Base-by-base conservation (phyloP, 2,113 vertebrate genomes). In the Garra rufa region DNA sequence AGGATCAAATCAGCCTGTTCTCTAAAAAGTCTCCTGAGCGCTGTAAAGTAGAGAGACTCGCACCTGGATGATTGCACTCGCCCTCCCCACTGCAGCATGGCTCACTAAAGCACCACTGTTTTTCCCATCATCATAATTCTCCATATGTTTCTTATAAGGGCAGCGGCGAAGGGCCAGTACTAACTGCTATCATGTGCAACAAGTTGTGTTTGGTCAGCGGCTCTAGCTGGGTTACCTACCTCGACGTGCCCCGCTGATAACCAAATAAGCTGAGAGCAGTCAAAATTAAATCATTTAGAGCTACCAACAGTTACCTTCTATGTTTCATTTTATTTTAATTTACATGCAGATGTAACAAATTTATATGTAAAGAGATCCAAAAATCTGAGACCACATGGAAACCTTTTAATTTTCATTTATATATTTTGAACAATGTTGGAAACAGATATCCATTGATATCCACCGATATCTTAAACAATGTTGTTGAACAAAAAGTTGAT, bases 41-140 rank as follows among this genome's bases (percentile, higher is more conserved):
- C 83, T 76, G 19, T 90, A 87, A 91, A 83, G 65, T 69, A 83
- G 71, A 15, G 41, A 85, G 80, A 65, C 90, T 90, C 90, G 89
- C 92, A 93, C 92, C 92, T 92, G 89, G 90, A 86, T 30, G 44
- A 34, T 83, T 50, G 21, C 38, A 52, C 85, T 87, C 69, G 21
- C 19, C 38, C 21, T 79, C 30, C 70, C 24, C 6, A 82, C 52
- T 87, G 74, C 83, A 57, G 86, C 76, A 83, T 84, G 73, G 13
- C 86, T 79, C 89, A 83, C 76, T 88, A 76, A 82, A 52, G 59
- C 50, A 52, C 57, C 77, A 4, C 89, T 92, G 92, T 81, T 91
- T 88, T 90, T 89, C 87, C 41, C 88, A 92, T 93, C 88, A 89
- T 90, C 91, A 91, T 90, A 87, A 82, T 81, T 88, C 76, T 83